Base-by-base conservation (phyloP, 2,797 vertebrate species). In the Takifugu ocellatus region DNA sequence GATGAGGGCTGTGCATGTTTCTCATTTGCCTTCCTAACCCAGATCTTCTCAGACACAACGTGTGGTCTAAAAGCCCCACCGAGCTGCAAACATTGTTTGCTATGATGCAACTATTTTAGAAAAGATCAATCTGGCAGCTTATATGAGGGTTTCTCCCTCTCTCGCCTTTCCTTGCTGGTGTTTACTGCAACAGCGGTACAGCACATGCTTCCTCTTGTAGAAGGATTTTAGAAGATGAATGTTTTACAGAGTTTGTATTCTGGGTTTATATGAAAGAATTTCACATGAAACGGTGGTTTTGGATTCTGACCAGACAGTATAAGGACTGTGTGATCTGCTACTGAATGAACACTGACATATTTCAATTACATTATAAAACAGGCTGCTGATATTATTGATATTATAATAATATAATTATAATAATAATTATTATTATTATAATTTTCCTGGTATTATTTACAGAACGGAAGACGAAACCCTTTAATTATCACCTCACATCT, bases 21-120 rank as follows among this genome's bases (percentile, higher is more conserved):
- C 65, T 78, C 65, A 69, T 75, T 79, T 68, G 33, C 72, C 62
- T 62, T 64, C 50, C 50, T 25, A 70, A 47, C 12, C 54, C 51
- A 70, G 59, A 78, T 65, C 60, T 65, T 70, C 63, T 45, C 57
- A 68, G 61, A 56, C 54, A 49, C 47, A 31, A 54, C 68, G 44
- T 42, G 56, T 48, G 60, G 67, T 75, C 27, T 42, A 65, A 39
- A 39, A 39, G 36, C 36, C 12, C 36, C 12, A 4, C 5, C 10
- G 36, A 39, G 12, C 36, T 39, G 36, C 36, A 5, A 5, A 5
- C 27, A 29, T 29, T 29, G 27, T 29, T 29, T 29, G 27, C 7
- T 4, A 29, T 29, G 27, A 29, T 29, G 56, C 27, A 52, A 64
- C 63, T 53, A 63, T 55, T 68, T 55, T 56, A 36, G 0, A 5